Evolutionary conservation across 2,797 vertebrate species (phyloP).

Genomic region (Phoeniculus purpureus): DNA sequence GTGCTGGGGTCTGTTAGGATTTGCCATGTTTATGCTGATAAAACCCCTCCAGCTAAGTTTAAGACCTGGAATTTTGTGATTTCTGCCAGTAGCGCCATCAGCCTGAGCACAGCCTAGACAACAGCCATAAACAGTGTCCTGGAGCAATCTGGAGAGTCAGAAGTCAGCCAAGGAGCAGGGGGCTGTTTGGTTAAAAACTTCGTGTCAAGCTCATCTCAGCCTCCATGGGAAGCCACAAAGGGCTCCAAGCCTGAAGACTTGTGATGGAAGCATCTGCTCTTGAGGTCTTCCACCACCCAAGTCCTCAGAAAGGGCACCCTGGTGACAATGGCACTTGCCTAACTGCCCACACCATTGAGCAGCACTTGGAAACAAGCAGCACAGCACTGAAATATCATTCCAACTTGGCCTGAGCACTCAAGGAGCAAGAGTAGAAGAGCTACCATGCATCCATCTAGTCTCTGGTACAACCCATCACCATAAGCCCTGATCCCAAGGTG

Average conservation of each 20-base stretch:
- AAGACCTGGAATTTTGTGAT: background rate
- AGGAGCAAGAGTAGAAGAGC: background rate
- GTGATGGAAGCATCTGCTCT: background rate
- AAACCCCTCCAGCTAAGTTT: background rate
- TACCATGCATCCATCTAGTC: rapidly evolving
- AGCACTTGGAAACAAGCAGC: background rate
- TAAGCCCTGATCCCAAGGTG: background rate
- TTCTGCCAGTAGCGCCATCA: background rate
- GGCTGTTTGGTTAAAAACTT: background rate
- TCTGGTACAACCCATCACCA: background rate
- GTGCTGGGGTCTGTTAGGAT: background rate
- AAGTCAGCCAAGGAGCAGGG: background rate
- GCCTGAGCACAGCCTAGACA: background rate
- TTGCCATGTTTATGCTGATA: conserved; percentile 22
- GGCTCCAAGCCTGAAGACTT: background rate
- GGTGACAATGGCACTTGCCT: background rate
- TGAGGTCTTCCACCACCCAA: background rate
- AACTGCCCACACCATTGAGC: background rate
- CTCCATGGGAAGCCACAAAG: background rate
- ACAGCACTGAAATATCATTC: background rate
- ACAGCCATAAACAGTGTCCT: background rate
- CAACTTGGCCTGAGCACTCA: background rate
- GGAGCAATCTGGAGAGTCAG: background rate
- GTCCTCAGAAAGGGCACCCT: rapidly evolving
- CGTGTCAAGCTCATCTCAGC: rapidly evolving